Base-by-base conservation (phyloP, 2,797 vertebrate genomes). In the Hippoglossus hippoglossus region DNA sequence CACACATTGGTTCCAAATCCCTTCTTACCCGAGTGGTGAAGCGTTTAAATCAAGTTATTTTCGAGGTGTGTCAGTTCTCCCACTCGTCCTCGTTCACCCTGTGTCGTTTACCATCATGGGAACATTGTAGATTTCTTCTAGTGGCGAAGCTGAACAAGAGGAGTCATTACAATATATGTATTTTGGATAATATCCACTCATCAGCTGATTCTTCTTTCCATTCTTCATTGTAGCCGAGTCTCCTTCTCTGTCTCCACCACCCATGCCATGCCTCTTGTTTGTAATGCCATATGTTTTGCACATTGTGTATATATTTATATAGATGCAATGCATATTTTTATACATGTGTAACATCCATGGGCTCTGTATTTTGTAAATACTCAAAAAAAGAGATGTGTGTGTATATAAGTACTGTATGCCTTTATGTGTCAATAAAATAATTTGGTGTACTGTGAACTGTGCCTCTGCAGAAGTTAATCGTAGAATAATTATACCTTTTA, bases 241-340 rank as follows among this genome's bases (percentile, higher is more conserved):
- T 49, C 60, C 57, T 31, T 36, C 36, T 64, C 50, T 8, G 6
- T 77, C 53, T n/a, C 58, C 71, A 2, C 74, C 82, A 71, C 80
- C 85, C 94, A 94, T 93, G 92, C 94, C 91, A 90, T 89, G 95
- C 94, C 95, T 89, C 94, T 90, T 93, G 85, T 96, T 93, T 93
- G 94, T 95, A 96, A 96, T 94, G 95, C 96, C 96, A 96, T 97
- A 96, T 85, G 91, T 98, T 98, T 99, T 98, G 97, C 97, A 99
- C 98, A 98, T 95, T 96, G 96, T 98, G 97, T 97, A 98, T 95
- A 99, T 95, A 95, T 94, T 94, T 94, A 79, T 94, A 95, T 94
- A 94, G 89, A 95, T 95, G 96, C 96, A 94, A 96, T 92, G 96
- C 97, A 96, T 97, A 98, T 96, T 97, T 95, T 95, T 99, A 95